phyloP scores from a whole-genome alignment of 2,113 vertebrate species.

The Petaurus breviceps region DNA sequence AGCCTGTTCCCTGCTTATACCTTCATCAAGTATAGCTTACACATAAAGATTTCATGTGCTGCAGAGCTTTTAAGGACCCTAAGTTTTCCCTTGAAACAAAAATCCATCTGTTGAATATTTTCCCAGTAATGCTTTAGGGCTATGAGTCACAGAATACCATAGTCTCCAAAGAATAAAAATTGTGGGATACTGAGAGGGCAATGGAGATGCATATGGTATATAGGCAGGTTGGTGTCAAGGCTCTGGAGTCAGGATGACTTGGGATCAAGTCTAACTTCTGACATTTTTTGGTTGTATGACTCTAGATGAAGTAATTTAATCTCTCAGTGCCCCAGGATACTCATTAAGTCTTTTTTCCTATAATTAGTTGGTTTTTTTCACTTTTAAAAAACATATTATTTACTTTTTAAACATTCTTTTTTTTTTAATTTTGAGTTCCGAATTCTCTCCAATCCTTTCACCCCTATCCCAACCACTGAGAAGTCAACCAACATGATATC shows the following conservation, averaged over 20 bases:
- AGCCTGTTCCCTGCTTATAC: neutral
- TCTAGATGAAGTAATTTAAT: neutral
- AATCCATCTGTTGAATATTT: neutral
- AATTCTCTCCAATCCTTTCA: neutral
- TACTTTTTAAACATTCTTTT: neutral
- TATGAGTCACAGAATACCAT: neutral
- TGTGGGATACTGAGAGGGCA: neutral
- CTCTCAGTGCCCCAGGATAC: neutral
- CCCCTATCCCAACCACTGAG: neutral
- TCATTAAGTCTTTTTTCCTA: neutral
- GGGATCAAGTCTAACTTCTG: neutral
- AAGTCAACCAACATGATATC: neutral
- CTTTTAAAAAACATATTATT: neutral
- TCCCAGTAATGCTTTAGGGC: neutral
- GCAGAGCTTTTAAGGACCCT: neutral
- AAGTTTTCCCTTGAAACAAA: neutral
- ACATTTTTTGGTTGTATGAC: neutral
- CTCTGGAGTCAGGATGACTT: neutral
- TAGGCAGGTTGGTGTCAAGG: neutral
- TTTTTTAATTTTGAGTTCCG: neutral
- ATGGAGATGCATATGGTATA: neutral
- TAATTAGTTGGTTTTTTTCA: neutral
- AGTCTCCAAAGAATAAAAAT: neutral
- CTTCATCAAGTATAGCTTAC: neutral
- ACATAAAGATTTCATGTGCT: neutral